These are phyloP conservation scores for Oxycera nigricornis DNA, from an alignment of 2,888 invertebrate genomes.

Conservation along the genomic window DNA sequence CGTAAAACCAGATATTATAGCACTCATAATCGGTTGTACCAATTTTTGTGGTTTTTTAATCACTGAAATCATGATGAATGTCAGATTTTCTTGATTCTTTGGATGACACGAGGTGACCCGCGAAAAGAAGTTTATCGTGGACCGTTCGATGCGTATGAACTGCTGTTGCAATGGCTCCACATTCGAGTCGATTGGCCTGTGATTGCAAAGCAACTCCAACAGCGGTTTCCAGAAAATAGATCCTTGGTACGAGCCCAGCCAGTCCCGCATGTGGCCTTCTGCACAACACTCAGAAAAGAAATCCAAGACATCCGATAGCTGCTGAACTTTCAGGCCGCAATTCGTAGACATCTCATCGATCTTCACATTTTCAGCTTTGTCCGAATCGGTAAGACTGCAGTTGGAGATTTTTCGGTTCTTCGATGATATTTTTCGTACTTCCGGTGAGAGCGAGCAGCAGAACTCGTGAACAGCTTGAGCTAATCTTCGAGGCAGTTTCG, in stretches of 20 bases:
- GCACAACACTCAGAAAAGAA: slow-evolving; percentile 83
- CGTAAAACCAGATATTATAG: slow-evolving; percentile 81
- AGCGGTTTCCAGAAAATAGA: slow-evolving; percentile 87
- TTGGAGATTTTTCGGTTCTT: slow-evolving; percentile 44
- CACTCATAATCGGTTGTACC: slow-evolving; percentile 48
- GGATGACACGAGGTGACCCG: slow-evolving; percentile 86
- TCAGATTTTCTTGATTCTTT: slow-evolving; percentile 82
- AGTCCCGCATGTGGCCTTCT: slow-evolving; percentile 83
- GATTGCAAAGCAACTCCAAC: slow-evolving; percentile 75
- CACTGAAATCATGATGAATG: slow-evolving; percentile 70
- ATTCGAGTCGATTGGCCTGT: slow-evolving; percentile 61
- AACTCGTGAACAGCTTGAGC: slow-evolving; percentile 68
- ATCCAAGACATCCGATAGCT: slow-evolving; percentile 73
- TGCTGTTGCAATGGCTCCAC: slow-evolving; percentile 58
- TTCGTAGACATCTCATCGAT: slow-evolving; percentile 50
- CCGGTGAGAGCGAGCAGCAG: slow-evolving; percentile 55
- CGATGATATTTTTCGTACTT: slow-evolving; percentile 49
- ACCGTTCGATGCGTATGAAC: slow-evolving; percentile 73
- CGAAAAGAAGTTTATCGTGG: slow-evolving; percentile 82
- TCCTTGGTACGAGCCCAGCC: slow-evolving; percentile 83
- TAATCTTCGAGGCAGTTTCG: slow-evolving; percentile 72
- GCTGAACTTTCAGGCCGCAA: slow-evolving; percentile 67
- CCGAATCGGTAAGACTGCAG: slow-evolving; percentile 62
- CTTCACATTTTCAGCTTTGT: slow-evolving; percentile 59
- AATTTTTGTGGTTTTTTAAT: slow-evolving; percentile 52